Evolutionary conservation across 2,113 vertebrate species (phyloP), one percentile per base, ranked within the genome.

Genomic region (Diglossa brunneiventris): DNA sequence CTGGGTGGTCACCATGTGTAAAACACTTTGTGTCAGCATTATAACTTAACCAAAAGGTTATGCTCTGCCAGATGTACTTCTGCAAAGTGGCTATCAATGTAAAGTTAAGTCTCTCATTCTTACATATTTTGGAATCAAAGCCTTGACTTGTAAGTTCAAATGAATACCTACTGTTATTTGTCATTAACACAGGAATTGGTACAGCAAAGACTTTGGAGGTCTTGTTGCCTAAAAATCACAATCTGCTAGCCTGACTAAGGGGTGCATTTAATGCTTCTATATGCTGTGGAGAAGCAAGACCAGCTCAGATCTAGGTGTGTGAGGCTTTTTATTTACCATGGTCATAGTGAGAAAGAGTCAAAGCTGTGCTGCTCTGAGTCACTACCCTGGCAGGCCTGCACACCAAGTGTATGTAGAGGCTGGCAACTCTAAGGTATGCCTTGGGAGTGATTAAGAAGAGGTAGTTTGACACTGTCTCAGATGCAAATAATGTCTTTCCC

Each of bases 101-200:
- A 83, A 62, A 50, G 28, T 73, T 94, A 82, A 66, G 37, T 56
- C n/a, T 79, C 11, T 56, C 20, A 49, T 91, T 76, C 70, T 79
- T 66, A 58, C 49, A 41, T 13, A 30, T 73, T 66, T 76, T 85
- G 62, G 79, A 92, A 92, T 85, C 74, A 94, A 91, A 95, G 91
- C 23, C 49, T 84, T 78, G 42, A 49, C 35, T 61, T 91, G 5
- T 53, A 84, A 84, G 37, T 72, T 58, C 81, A 92, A 92, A 46
- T 44, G 49, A 89, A 50, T 56, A 79, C 56, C 80, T 84, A 42
- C 77, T 66, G 66, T 42, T 92, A 73, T 66, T 84, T 92, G 77
- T 76, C 75, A 50, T 79, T 87, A 84, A 87, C 44, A 37, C 15
- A 35, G 44, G 44, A 41, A 64, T 16, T 74, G 35, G 56, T 87